Percentiles rank a stretch among this genome's conserved stretches.
These are phyloP conservation scores for Yponomeuta evonymella DNA, from an alignment of 2,888 invertebrate genomes.

Conservation along the genomic window DNA sequence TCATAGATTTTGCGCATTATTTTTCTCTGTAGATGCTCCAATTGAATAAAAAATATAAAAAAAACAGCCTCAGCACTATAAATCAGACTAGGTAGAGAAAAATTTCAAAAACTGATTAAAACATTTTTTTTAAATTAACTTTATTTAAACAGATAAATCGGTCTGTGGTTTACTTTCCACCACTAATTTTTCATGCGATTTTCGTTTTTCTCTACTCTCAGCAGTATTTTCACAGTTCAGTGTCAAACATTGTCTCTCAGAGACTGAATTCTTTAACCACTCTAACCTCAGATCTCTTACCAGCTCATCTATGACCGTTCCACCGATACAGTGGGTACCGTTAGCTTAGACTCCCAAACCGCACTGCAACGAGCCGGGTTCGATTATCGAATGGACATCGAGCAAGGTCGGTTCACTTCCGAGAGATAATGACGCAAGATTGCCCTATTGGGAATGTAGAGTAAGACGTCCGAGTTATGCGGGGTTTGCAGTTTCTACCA, in stretches of 20 bases:
- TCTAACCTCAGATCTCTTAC: not conserved
- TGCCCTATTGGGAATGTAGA: not conserved
- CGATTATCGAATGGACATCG: slow-evolving; percentile 54
- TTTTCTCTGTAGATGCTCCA: no score
- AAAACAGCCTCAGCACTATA: no score
- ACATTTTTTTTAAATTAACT: no score
- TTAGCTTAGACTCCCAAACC: slow-evolving; percentile 54
- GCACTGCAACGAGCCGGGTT: slow-evolving; percentile 48
- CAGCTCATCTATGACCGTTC: slow-evolving; percentile 26
- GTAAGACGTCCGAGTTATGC: not conserved
- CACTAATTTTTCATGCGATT: no score
- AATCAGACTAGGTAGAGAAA: no score
- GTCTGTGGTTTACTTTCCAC: no score
- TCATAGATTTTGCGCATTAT: no score
- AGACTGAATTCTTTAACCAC: not conserved
- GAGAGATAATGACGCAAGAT: slow-evolving; percentile 21
- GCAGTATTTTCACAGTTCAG: not conserved
- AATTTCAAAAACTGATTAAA: no score
- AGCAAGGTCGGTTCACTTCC: slow-evolving; percentile 39
- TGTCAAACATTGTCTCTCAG: not conserved
- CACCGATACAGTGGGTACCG: slow-evolving; percentile 36
- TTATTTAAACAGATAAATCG: no score
- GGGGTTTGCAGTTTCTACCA: not conserved
- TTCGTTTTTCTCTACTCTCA: no score
- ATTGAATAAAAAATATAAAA: no score